Evolutionary conservation across 2,888 invertebrate genomes (phyloP).

Genomic region (Bombylius discolor): DNA sequence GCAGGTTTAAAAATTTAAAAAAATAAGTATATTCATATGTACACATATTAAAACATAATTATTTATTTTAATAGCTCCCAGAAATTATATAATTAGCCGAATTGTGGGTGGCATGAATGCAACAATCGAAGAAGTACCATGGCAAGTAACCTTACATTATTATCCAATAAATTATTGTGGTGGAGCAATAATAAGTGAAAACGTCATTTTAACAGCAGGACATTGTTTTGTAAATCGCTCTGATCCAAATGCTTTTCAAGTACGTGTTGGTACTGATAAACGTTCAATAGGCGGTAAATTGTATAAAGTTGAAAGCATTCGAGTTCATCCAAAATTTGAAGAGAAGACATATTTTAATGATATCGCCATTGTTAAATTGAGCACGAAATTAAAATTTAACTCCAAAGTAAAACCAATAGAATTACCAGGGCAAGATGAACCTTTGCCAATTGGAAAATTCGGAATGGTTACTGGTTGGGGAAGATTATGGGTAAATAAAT

Average conservation of each 20-base stretch:
- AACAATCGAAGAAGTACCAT: conserved; percentile 8
- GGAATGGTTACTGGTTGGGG: conserved; percentile 11
- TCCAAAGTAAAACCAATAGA: conserved; percentile 30
- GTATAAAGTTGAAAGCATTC: conserved; percentile 33
- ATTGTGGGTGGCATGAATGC: conserved; percentile 12
- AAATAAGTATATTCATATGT: no score
- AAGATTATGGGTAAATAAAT: not conserved
- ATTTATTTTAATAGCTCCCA: not conserved
- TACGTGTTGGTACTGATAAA: conserved; percentile 40
- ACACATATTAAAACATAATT: no score
- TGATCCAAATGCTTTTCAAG: conserved; percentile 5
- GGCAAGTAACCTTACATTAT: conserved; percentile 8
- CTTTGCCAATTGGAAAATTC: conserved; percentile 2
- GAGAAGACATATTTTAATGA: conserved; percentile 34
- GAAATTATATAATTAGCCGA: not conserved
- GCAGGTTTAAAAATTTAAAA: no score
- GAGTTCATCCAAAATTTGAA: conserved; percentile 37
- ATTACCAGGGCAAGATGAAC: conserved; percentile 24
- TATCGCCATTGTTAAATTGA: conserved; percentile 39
- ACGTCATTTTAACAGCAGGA: conserved; percentile 41
- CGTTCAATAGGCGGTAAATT: conserved; percentile 21
- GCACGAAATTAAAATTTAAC: conserved; percentile 32
- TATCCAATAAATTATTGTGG: conserved; percentile 39
- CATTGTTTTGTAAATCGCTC: conserved; percentile 34
- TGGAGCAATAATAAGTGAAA: conserved; percentile 34